phyloP scores from a whole-genome alignment of 2,113 vertebrate genomes.

The Macroglossus sobrinus region DNA sequence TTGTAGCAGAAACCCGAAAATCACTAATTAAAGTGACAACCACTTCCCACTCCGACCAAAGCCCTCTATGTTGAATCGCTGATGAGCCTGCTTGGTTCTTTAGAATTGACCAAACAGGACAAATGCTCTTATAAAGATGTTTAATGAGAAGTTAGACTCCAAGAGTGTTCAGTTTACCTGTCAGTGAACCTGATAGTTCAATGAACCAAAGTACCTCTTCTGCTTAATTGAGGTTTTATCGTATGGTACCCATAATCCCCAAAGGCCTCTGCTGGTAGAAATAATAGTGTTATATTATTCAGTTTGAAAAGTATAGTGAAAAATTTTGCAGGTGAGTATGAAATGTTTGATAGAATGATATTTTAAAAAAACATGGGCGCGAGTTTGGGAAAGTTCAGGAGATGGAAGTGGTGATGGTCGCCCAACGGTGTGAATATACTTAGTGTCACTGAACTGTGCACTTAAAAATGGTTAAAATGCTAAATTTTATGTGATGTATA shows the following conservation, averaged over 20 bases:
- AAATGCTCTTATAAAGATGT: background rate
- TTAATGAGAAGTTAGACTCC: background rate
- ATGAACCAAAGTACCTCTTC: background rate
- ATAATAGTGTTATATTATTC: background rate
- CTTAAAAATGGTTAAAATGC: background rate
- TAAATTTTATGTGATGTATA: background rate
- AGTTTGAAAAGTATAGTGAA: background rate
- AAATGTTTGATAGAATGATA: background rate
- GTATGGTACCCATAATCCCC: background rate
- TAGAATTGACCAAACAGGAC: background rate
- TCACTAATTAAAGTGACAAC: background rate
- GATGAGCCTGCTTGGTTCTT: background rate
- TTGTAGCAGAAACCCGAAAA: constrained; percentile 24
- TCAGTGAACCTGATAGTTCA: background rate
- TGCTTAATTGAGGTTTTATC: background rate
- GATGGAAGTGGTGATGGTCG: background rate
- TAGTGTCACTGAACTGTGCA: background rate
- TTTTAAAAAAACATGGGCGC: background rate
- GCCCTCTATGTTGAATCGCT: background rate
- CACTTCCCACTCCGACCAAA: background rate
- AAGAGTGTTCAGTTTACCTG: background rate
- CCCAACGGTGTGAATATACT: background rate
- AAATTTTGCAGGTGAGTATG: background rate
- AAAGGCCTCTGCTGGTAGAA: background rate
- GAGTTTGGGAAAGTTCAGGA: background rate